Base-by-base conservation (phyloP, 2,888 invertebrate genomes). In the Orthonevra nobilis region DNA sequence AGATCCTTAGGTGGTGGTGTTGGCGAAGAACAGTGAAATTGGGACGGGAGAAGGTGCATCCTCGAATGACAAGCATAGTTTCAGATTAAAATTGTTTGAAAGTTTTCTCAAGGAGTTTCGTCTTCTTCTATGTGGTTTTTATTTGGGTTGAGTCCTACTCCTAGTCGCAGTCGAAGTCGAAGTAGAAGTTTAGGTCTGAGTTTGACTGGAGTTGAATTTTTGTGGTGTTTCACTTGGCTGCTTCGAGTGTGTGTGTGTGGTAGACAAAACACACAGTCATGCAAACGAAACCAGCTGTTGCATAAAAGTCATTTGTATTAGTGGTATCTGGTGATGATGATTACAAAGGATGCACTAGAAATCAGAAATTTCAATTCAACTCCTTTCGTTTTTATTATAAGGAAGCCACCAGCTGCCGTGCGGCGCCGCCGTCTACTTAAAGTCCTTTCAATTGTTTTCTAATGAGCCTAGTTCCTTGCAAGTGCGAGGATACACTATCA, bases 61-160 rank as follows among this genome's bases (percentile, higher is more conserved):
- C 70, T 63, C 50, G 36, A 75, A 70, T 75, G 75, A 75, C 75
- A 75, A 56, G 70, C 70, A 75, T 75, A 75, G 75, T 70, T 75
- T 58, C 70, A 63, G 75, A 75, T 75, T 75, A 75, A 75, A 75
- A 75, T 75, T 44, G 70, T 75, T 75, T 34, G 32, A 75, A 75
- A 75, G 75, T 75, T 75, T 70, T 75, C 70, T 75, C 70, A 70
- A 70, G 75, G 56, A 75, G 75, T 63, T 63, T 32, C 20, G 30
- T 70, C 42, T 44, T n/a, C n/a, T n/a, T n/a, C 48, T 61, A 10
- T 61, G 44, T 28, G 44, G 23, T 28, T 19, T n/a, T n/a, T n/a
- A n/a, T n/a, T n/a, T n/a, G n/a, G 14, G 32, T 17, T 30, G 44
- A 15, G n/a, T n/a, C n/a, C n/a, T n/a, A n/a, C n/a, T n/a, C n/a